A percentile compares a stretch with the other conserved stretches of the same genome.
Conservation (phyloP, 2,888 invertebrate genomes). For the Nudaria mundana region DNA sequence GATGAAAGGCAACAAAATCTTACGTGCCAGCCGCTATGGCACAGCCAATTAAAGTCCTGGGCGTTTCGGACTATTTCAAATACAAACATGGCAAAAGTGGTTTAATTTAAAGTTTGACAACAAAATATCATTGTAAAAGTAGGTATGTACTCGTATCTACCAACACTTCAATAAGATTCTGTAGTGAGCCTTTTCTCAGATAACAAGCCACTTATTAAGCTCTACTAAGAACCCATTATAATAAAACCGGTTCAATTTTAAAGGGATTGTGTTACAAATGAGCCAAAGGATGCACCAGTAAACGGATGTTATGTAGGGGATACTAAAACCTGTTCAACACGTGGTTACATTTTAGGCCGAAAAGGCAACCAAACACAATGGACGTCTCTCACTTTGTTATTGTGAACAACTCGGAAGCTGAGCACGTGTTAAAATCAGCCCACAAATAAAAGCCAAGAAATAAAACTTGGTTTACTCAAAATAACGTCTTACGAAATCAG, state of each 20-base stretch:
- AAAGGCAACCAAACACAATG: constrained; percentile 63
- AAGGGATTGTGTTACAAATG: constrained; percentile 21
- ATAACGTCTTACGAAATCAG: constrained; percentile 9
- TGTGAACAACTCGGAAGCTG: constrained; percentile 58
- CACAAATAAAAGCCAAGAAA: constrained; percentile 37
- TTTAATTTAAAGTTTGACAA: too few species aligned
- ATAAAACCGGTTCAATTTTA: constrained; percentile 17
- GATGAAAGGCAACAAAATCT: too few species aligned
- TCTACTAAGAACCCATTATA: constrained; percentile 21
- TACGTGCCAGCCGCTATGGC: too few species aligned
- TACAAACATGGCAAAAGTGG: too few species aligned
- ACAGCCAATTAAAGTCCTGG: too few species aligned
- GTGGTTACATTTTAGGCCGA: constrained; percentile 51
- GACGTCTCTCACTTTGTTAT: constrained; percentile 66
- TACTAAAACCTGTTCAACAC: constrained; percentile 68
- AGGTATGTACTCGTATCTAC: too few species aligned
- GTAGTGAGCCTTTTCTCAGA: constrained; percentile 11
- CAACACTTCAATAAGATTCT: too few species aligned
- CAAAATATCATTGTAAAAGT: too few species aligned
- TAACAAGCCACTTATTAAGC: constrained; percentile 19
- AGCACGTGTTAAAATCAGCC: constrained; percentile 68
- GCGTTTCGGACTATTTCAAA: too few species aligned
- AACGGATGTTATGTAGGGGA: constrained; percentile 48
- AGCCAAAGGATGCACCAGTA: constrained; percentile 21
- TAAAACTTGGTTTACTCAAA: constrained; percentile 33